Conservation (phyloP, 1,140 invertebrate species). For the Neocloeon triangulifer region DNA sequence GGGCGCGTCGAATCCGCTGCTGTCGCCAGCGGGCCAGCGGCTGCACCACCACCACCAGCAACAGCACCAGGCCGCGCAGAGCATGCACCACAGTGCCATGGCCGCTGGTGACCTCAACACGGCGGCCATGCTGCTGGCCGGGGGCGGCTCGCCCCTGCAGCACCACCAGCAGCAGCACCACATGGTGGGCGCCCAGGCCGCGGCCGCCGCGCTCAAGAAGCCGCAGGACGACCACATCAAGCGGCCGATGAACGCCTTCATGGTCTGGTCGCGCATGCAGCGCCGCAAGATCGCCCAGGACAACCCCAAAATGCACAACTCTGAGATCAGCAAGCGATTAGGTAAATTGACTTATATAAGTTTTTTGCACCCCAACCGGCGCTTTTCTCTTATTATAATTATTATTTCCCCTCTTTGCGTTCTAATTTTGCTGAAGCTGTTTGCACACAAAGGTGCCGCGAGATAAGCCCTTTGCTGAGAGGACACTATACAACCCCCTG, state of each 20-base stretch:
- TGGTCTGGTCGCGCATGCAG: slow-evolving; percentile 71
- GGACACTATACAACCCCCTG: too few species aligned
- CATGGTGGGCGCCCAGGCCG: slow-evolving; percentile 15
- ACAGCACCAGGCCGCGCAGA: slow-evolving; percentile 24
- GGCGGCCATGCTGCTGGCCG: too few species aligned
- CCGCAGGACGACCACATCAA: slow-evolving; percentile 30
- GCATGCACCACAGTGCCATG: slow-evolving; percentile 22
- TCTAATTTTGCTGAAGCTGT: too few species aligned
- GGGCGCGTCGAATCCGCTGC: too few species aligned
- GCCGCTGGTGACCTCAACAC: slow-evolving; percentile 19
- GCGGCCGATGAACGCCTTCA: slow-evolving; percentile 40
- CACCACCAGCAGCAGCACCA: too few species aligned
- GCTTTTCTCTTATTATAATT: too few species aligned
- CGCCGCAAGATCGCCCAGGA: slow-evolving; percentile 84
- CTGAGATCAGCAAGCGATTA: slow-evolving; percentile 85
- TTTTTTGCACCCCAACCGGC: not conserved
- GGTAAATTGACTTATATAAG: slow-evolving; percentile 29
- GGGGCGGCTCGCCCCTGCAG: too few species aligned
- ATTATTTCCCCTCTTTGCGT: too few species aligned
- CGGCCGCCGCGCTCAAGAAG: slow-evolving; percentile 15
- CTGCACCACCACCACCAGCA: too few species aligned
- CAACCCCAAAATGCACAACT: slow-evolving; percentile 98
- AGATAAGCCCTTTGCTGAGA: too few species aligned
- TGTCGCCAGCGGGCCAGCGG: too few species aligned
- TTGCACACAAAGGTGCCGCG: too few species aligned